phyloP scores from a whole-genome alignment of 2,113 vertebrate species.

The Cacatua alba region DNA sequence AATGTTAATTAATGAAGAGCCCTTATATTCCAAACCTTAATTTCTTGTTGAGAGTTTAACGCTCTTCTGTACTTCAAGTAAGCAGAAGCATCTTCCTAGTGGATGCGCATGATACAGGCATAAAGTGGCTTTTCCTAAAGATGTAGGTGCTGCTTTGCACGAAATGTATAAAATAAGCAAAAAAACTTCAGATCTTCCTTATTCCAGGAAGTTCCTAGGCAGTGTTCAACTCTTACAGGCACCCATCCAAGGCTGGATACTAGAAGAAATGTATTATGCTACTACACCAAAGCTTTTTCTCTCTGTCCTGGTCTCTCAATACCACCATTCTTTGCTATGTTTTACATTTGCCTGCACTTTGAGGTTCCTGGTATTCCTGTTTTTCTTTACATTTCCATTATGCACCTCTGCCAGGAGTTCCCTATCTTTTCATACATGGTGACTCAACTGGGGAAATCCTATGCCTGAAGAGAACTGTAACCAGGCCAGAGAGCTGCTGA shows the following conservation, averaged over 20 bases:
- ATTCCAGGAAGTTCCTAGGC: background rate
- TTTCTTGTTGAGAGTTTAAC: background rate
- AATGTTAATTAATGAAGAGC: background rate
- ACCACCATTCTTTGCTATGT: background rate
- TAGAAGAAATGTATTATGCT: background rate
- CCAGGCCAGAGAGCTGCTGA: background rate
- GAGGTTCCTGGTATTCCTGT: background rate
- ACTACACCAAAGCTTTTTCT: background rate
- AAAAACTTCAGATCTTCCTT: background rate
- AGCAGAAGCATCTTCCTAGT: background rate
- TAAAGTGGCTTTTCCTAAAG: background rate
- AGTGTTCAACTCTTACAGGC: background rate
- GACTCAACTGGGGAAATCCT: constrained; percentile 36
- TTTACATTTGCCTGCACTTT: background rate
- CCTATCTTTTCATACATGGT: background rate
- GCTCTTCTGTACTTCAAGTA: background rate
- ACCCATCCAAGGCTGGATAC: background rate
- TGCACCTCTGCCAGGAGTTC: background rate
- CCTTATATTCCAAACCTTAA: background rate
- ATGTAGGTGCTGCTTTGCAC: background rate
- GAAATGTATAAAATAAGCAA: background rate
- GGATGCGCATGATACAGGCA: background rate
- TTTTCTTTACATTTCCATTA: background rate
- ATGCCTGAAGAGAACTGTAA: background rate
- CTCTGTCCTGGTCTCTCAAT: background rate